Evolutionary conservation across 1,140 invertebrate genomes (phyloP).

Genomic region (Sipha flava): DNA sequence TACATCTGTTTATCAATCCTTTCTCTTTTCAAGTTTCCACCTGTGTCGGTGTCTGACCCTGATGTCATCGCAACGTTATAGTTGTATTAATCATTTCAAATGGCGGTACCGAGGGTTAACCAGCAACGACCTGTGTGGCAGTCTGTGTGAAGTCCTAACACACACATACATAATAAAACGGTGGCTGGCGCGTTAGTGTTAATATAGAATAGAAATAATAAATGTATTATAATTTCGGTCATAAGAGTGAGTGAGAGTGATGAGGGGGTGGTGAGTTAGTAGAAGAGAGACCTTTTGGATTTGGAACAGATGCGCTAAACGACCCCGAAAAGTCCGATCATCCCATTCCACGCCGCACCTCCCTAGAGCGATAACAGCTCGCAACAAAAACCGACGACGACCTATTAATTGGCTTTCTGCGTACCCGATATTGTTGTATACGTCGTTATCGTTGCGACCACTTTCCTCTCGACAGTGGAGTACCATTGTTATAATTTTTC

Average conservation of each 20-base stretch:
- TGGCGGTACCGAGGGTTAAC: neutral
- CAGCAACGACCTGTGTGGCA: neutral
- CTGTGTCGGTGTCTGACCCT: too few relatives aligned
- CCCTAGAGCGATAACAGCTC: neutral
- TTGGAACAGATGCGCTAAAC: conserved; percentile 19
- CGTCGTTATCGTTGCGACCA: too few relatives aligned
- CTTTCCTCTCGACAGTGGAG: too few relatives aligned
- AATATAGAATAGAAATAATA: conserved; percentile 24
- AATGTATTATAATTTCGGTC: conserved; percentile 14
- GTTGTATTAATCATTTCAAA: neutral
- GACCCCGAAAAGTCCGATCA: conserved; percentile 19
- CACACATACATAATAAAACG: too few relatives aligned
- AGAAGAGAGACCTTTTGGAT: neutral
- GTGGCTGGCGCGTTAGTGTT: neutral
- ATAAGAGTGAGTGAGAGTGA: neutral
- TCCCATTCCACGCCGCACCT: neutral
- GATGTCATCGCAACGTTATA: too few relatives aligned
- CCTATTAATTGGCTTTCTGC: neutral
- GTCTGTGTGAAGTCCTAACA: neutral
- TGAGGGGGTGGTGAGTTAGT: neutral
- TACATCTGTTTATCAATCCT: too few relatives aligned
- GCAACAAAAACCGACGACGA: conserved; percentile 13
- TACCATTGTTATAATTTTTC: too few relatives aligned
- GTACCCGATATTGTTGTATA: too few relatives aligned
- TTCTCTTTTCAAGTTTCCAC: too few relatives aligned